A percentile compares a stretch with the other conserved stretches of the same genome.
Conservation (phyloP, 1,140 invertebrate genomes). For the Apis laboriosa region DNA sequence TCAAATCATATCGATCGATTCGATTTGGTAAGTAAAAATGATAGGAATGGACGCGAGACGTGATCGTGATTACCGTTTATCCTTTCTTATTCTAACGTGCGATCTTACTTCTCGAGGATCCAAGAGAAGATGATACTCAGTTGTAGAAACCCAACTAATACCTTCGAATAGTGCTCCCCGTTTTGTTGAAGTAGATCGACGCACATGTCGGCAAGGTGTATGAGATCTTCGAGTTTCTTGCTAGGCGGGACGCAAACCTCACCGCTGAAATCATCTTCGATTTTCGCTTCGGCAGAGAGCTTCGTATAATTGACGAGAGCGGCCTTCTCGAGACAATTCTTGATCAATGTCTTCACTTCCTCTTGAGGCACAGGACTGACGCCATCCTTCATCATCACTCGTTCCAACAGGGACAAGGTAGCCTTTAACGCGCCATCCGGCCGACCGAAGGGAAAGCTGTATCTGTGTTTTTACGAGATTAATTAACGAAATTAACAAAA, state of each 20-base stretch:
- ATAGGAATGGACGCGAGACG: no score
- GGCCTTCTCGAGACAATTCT: slow-evolving; percentile 98
- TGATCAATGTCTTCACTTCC: slow-evolving; percentile 97
- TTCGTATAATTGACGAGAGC: slow-evolving; percentile 98
- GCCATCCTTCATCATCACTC: slow-evolving; percentile 99
- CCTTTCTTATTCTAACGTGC: no score
- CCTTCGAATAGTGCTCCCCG: slow-evolving; percentile 99
- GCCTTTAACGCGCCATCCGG: slow-evolving; percentile 98
- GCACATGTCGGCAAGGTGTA: slow-evolving; percentile 98
- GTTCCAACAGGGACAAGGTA: slow-evolving; percentile 96
- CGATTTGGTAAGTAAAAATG: no score
- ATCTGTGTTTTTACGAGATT: slow-evolving; percentile 82
- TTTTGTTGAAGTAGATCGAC: slow-evolving; percentile 99
- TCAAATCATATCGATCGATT: no score
- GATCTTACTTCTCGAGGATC: slow-evolving; percentile 71
- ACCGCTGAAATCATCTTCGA: slow-evolving; percentile 94
- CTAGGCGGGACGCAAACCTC: slow-evolving; percentile 90
- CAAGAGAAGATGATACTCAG: slow-evolving; percentile 73
- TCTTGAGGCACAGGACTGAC: slow-evolving; percentile 98
- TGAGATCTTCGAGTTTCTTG: slow-evolving; percentile 97
- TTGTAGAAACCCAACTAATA: slow-evolving; percentile 84
- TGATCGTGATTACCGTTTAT: background rate
- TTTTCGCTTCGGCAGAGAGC: slow-evolving; percentile 97
- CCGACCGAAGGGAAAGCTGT: slow-evolving; percentile 98
- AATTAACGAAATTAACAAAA: background rate